Evolutionary conservation across 2,888 invertebrate species (phyloP), one percentile per base, ranked within the genome.

Genomic region (Cephonodes hylas): DNA sequence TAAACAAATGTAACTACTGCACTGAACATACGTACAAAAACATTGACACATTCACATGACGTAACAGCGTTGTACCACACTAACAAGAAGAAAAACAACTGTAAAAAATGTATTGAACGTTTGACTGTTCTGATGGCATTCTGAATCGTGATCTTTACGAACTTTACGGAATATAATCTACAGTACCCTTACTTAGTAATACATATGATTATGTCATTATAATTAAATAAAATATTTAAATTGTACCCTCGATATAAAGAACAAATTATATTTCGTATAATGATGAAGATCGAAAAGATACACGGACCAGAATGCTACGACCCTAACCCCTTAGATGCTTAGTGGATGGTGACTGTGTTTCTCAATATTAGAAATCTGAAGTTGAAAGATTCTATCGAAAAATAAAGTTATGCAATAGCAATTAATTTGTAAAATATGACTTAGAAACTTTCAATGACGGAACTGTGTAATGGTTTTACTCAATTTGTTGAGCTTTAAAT

Each of bases 271-370:
- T 38, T n/a, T 38, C n/a, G 13, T 38, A 4, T n/a, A 4, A 4
- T 38, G n/a, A 13, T 10, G 1, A 38, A 3, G 2, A 25, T 8
- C 8, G 27, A n/a, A 15, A 2, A 25, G 34, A 22, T 38, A 25
- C 42, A 42, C 48, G 25, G 25, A 38, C 27, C 25, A 53, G 25
- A 53, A 53, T 53, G 20, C 42, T 20, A 42, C 38, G 38, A 3
- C n/a, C 57, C 57, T 58, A 42, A 31, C 31, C 66, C 57, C 64
- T 67, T 81, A 83, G 79, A 76, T 65, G 83, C 86, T 86, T 86
- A 76, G 74, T 82, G 80, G 77, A 84, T 86, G 86, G 79, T 84
- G 74, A 77, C 67, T 83, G 83, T 85, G 83, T 74, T 48, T 73
- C 69, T 48, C 5, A 42, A 42, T 42, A 48, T 42, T 59, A 34